These are phyloP conservation scores for Aphaenogaster ashmeadi DNA, from an alignment of 1,140 invertebrate species.

Conservation along the genomic window DNA sequence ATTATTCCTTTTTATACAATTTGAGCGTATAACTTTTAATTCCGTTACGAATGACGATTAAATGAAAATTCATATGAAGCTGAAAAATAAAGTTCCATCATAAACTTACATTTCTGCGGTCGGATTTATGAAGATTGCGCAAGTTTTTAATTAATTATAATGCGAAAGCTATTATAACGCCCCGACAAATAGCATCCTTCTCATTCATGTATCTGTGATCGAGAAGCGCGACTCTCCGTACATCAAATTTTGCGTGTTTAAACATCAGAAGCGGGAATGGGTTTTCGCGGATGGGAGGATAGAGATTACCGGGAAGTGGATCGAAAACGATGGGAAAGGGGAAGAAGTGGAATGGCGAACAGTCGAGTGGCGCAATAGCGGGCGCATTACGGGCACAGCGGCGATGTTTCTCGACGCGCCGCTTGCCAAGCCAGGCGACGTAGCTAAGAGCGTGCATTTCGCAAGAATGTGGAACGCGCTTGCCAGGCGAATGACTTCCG, in stretches of 20 bases:
- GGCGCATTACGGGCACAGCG: conserved; percentile 44
- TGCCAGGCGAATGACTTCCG: conserved; percentile 19
- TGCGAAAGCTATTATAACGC: neutral
- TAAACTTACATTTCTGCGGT: neutral
- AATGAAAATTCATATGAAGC: conserved; percentile 9
- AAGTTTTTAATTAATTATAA: conserved; percentile 14
- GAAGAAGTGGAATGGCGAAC: conserved; percentile 40
- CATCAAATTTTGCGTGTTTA: conserved; percentile 32
- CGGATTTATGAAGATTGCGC: neutral
- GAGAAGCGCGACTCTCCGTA: neutral
- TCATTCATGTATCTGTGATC: neutral
- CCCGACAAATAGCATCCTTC: neutral
- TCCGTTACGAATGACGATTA: neutral
- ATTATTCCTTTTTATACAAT: neutral
- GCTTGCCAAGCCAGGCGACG: conserved; percentile 26
- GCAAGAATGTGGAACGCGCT: conserved; percentile 26
- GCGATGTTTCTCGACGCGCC: conserved; percentile 28
- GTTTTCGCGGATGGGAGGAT: conserved; percentile 20
- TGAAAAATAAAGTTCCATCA: neutral
- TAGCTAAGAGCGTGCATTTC: conserved; percentile 4
- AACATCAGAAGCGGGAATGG: conserved; percentile 8
- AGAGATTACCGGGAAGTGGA: conserved; percentile 41
- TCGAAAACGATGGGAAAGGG: conserved; percentile 28
- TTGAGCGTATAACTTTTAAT: neutral
- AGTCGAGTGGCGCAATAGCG: conserved; percentile 48